Percentiles rank a stretch among this genome's conserved stretches.
Conservation (phyloP, 2,888 invertebrate species). For the Caenorhabditis sp. region DNA sequence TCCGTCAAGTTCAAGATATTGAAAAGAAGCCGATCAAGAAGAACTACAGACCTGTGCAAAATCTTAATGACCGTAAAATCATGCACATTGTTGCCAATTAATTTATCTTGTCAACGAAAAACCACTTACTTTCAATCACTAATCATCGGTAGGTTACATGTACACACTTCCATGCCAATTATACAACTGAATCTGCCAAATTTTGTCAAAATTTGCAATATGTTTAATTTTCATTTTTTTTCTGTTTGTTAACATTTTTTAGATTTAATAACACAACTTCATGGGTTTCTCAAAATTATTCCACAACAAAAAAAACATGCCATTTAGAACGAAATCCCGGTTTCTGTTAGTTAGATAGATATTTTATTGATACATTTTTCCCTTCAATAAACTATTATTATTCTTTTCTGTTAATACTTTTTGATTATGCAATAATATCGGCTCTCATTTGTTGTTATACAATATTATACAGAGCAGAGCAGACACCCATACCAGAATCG, state of each 20-base stretch:
- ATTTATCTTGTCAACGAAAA: neutral
- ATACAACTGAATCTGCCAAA: neutral
- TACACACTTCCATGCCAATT: neutral
- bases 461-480: neutral
- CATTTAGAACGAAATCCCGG: neutral
- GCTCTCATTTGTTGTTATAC: neutral
- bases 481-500: neutral
- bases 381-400: neutral
- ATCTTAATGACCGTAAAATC: conserved; percentile 55
- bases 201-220: neutral
- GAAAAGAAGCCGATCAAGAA: conserved; percentile 50
- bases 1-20: conserved; percentile 61
- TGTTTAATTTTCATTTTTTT: neutral
- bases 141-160: neutral
- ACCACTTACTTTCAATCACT: neutral
- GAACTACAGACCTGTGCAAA: conserved; percentile 65
- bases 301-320: neutral
- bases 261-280: neutral
- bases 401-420: neutral
- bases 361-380: neutral
- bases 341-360: neutral
- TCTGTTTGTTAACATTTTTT: neutral
- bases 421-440: neutral
- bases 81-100: conserved; percentile 40
- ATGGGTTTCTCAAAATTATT: neutral